Evolutionary conservation across 2,113 vertebrate species (phyloP), one percentile per base, ranked within the genome.

Genomic region (Tiliqua scincoides): DNA sequence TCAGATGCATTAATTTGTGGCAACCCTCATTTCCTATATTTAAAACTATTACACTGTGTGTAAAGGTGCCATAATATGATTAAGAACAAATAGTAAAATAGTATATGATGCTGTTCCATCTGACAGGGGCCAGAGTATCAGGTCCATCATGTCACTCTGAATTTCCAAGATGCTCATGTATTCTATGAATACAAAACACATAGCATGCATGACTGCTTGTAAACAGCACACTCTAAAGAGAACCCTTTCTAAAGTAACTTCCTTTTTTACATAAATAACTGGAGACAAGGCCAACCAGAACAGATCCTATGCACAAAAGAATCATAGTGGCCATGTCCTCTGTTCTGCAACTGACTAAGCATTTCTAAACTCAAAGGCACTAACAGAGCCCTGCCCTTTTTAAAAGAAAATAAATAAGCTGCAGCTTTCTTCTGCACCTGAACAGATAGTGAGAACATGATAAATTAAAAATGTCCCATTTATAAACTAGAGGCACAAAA

Each of bases 11-110:
- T 10, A 30, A 62, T 90, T 82, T 90, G 89, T 68, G 80, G 85
- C 40, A 91, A 43, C 83, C 79, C 63, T 68, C 78, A 73, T 17
- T 81, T 90, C 27, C 35, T 83, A 27, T 76, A 84, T 77, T 84
- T 79, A 89, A 88, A 67, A 67, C 18, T 48, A 48, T 37, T 71
- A 17, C 21, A 6, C 68, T 37, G 21, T 37, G 32, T 37, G 43
- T 65, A 9, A 65, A 65, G 68, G 20, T 37, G 18, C 35, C 68
- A 37, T 71, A 4, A 37, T 18, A 37, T 18, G 37, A 35, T 20
- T 10, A 71, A 7, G 32, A 68, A n/a, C n/a, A 15, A n/a, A 68
- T 18, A 37, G 68, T 35, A 23, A 32, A 71, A 7, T 10, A 65
- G 27, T 65, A 27, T 1, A 71, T 71, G 17, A 6, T 8, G 43